Percentiles rank a stretch among this genome's conserved stretches.
phyloP scores from a whole-genome alignment of 2,888 invertebrate genomes.

The Chloroclysta siterata region DNA sequence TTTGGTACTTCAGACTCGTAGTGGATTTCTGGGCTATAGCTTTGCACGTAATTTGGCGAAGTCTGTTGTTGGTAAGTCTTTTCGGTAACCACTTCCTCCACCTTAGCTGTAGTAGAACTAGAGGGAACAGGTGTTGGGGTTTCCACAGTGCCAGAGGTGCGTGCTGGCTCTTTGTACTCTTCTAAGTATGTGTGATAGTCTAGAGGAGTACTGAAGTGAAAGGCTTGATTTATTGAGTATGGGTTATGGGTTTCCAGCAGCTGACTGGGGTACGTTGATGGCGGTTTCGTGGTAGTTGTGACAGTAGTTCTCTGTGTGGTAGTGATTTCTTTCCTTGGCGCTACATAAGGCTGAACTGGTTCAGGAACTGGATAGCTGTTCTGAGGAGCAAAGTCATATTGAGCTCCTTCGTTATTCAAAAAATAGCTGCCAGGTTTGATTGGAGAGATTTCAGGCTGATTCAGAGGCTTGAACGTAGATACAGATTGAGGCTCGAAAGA shows the following conservation, averaged over 20 bases:
- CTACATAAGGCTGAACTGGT: conserved; percentile 53
- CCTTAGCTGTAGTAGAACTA: conserved; percentile 48
- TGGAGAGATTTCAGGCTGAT: conserved; percentile 55
- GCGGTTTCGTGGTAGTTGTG: conserved; percentile 63
- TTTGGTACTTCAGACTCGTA: conserved; percentile 66
- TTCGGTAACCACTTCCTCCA: conserved; percentile 58
- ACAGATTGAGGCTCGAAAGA: conserved; percentile 77
- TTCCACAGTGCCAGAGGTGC: conserved; percentile 51
- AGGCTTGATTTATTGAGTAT: conserved; percentile 80
- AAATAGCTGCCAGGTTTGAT: conserved; percentile 67
- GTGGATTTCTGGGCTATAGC: conserved; percentile 74
- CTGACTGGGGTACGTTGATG: conserved; percentile 72
- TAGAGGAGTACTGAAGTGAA: conserved; percentile 78
- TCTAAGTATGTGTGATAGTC: conserved; percentile 76
- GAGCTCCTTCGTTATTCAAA: conserved; percentile 56
- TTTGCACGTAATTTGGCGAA: conserved; percentile 66
- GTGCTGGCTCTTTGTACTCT: conserved; percentile 66
- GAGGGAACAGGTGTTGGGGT: conserved; percentile 48
- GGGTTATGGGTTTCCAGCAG: conserved; percentile 79
- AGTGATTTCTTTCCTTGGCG: conserved; percentile 60
- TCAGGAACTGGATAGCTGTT: conserved; percentile 43
- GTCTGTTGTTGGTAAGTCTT: conserved; percentile 60
- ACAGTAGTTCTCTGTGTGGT: conserved; percentile 53
- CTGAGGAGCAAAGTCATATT: conserved; percentile 57
- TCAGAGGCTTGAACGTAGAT: conserved; percentile 61